A percentile compares a stretch with the other conserved stretches of the same genome.
Evolutionary conservation across 2,797 vertebrate species (phyloP).

Genomic region (Hippocampus kuda): DNA sequence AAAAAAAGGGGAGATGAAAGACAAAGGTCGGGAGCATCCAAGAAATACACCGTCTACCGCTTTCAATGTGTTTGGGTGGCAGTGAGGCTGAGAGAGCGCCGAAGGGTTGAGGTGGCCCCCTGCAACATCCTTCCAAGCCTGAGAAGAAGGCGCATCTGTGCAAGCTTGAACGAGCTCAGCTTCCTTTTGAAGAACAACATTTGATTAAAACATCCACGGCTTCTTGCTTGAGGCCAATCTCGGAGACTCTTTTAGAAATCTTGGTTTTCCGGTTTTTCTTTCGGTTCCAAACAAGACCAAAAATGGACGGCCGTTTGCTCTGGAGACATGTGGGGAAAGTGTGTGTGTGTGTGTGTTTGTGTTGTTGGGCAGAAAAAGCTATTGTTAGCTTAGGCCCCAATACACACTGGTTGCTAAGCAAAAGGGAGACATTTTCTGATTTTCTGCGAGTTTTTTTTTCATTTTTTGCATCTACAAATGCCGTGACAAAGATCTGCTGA

Average conservation of each 20-base stretch:
- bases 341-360: conserved; percentile 1
- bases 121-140: conserved; percentile 24
- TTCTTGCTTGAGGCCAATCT: conserved; percentile 72
- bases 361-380: conserved; percentile 3
- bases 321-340: conserved; percentile 17
- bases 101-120: not conserved
- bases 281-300: conserved; percentile 68
- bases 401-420: conserved; percentile 20
- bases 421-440: conserved; percentile 10
- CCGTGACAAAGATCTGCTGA: conserved; percentile 68
- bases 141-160: conserved; percentile 60
- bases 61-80: not conserved
- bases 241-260: conserved; percentile 73
- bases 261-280: conserved; percentile 79
- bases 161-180: conserved; percentile 59
- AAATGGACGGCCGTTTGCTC: conserved; percentile 55
- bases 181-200: conserved; percentile 73
- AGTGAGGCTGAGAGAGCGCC: not conserved
- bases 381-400: not conserved
- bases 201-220: conserved; percentile 74
- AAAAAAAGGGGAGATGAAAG: too few relatives aligned
- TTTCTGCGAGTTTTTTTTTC: conserved; percentile 9
- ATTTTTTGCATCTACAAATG: conserved; percentile 62
- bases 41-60: too few relatives aligned
- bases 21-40: too few relatives aligned